Evolutionary conservation across 2,888 invertebrate genomes (phyloP), one percentile per base, ranked within the genome.

Genomic region (Andrena chrysosceles): DNA sequence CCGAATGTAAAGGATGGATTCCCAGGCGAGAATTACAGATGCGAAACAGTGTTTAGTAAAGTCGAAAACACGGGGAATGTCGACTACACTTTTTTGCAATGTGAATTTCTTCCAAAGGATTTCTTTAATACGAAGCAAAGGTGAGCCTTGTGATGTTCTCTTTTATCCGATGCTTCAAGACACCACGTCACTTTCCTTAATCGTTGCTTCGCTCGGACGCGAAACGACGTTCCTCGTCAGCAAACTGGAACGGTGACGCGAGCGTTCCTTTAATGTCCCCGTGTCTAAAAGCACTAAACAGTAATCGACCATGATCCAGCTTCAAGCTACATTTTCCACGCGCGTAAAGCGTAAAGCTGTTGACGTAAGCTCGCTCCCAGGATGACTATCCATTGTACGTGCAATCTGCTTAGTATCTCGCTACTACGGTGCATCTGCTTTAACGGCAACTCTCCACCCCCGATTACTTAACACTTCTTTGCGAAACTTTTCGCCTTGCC

Each of bases 361-460:
- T 88, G 87, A 88, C 85, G 77, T 71, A 81, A 85, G 81, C 87
- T 87, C 35, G 74, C 75, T 84, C 77, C 64, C 48, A 70, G 78
- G 73, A 81, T 76, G 79, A 77, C 85, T 81, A 84, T 70, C 81
- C 73, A 85, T 87, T 89, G 87, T 88, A 85, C 85, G 82, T 77
- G 87, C 84, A 85, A 85, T 89, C 87, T 89, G 79, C 79, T 89
- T 88, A 85, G 76, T 77, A 87, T 88, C 84, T 67, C 62, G 71
- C 20, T 35, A 69, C 80, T 79, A 54, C 29, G 23, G 56, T 42
- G 71, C 75, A 74, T 71, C 76, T 56, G 62, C 86, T 81, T 77
- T 88, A 87, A 86, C 82, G 84, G 77, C 66, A 82, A 84, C 88
- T 63, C 74, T 81, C 77, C 84, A 60, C 54, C 35, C 81, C 77